Percentiles rank a stretch among this genome's conserved stretches.
phyloP scores from a whole-genome alignment of 2,888 invertebrate genomes.

The Cenopis cana region DNA sequence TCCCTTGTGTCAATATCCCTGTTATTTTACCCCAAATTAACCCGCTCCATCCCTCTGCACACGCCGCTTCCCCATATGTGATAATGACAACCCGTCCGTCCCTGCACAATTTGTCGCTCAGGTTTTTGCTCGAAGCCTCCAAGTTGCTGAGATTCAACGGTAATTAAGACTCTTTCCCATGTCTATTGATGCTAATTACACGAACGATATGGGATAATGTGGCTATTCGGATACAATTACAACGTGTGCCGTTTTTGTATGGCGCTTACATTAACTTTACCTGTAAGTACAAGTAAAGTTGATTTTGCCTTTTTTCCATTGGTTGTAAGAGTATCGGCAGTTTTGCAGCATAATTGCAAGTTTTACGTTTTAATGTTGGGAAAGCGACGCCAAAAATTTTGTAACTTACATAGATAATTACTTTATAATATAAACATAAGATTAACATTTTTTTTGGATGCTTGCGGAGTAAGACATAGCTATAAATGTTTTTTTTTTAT shows the following conservation, averaged over 20 bases:
- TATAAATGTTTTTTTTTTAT: too few species aligned
- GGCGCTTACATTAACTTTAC: too few species aligned
- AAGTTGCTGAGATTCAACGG: slow-evolving; percentile 60
- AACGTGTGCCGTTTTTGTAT: slow-evolving; percentile 22
- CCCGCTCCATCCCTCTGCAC: slow-evolving; percentile 50
- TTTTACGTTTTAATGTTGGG: too few species aligned
- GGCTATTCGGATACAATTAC: slow-evolving; percentile 40
- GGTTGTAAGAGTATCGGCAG: too few species aligned
- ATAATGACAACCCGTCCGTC: slow-evolving; percentile 59
- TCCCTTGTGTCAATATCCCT: neutral
- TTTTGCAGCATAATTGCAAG: too few species aligned
- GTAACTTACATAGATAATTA: too few species aligned
- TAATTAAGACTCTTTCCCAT: slow-evolving; percentile 67
- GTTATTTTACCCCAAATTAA: neutral
- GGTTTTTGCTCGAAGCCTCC: slow-evolving; percentile 63
- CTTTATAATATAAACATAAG: too few species aligned
- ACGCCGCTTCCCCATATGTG: slow-evolving; percentile 60
- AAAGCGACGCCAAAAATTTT: too few species aligned
- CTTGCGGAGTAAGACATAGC: too few species aligned
- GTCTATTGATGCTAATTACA: slow-evolving; percentile 56
- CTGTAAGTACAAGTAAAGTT: too few species aligned
- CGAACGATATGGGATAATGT: slow-evolving; percentile 43
- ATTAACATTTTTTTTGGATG: too few species aligned
- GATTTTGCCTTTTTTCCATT: too few species aligned
- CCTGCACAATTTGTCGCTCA: slow-evolving; percentile 67